Evolutionary conservation across 2,113 vertebrate genomes (phyloP).

Genomic region (Hyaena hyaena): DNA sequence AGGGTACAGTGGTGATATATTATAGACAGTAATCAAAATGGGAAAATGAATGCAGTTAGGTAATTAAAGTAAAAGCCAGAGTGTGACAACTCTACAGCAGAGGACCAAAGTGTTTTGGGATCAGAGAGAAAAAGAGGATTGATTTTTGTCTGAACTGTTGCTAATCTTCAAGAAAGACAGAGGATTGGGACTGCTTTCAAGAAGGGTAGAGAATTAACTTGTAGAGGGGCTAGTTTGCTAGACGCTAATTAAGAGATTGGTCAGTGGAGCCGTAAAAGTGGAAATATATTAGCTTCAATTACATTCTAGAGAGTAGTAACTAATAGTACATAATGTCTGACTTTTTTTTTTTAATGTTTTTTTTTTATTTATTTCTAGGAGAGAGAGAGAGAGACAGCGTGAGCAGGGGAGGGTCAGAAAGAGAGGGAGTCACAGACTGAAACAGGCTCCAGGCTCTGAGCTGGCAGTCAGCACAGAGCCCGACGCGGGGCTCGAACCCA

Average conservation of each 20-base stretch:
- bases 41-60: background rate
- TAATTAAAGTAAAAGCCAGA: slow-evolving; percentile 44
- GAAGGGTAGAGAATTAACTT: background rate
- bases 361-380: too few species aligned
- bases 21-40: background rate
- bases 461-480: too few species aligned
- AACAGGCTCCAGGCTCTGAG: too few species aligned
- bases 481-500: too few species aligned
- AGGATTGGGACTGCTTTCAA: background rate
- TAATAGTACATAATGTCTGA: background rate
- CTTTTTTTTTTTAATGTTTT: too few species aligned
- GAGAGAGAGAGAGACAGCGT: too few species aligned
- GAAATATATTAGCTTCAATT: slow-evolving; percentile 30
- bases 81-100: background rate
- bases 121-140: slow-evolving; percentile 15
- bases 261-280: background rate
- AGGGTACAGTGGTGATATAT: background rate
- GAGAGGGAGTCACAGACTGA: too few species aligned
- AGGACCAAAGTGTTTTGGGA: slow-evolving; percentile 39
- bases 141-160: background rate
- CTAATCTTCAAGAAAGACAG: slow-evolving; percentile 41
- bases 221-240: background rate
- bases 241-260: background rate
- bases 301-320: background rate
- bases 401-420: too few species aligned